Evolutionary conservation across 2,888 invertebrate genomes (phyloP), one percentile per base, ranked within the genome.

Genomic region (Tolmerus cingulatus): DNA sequence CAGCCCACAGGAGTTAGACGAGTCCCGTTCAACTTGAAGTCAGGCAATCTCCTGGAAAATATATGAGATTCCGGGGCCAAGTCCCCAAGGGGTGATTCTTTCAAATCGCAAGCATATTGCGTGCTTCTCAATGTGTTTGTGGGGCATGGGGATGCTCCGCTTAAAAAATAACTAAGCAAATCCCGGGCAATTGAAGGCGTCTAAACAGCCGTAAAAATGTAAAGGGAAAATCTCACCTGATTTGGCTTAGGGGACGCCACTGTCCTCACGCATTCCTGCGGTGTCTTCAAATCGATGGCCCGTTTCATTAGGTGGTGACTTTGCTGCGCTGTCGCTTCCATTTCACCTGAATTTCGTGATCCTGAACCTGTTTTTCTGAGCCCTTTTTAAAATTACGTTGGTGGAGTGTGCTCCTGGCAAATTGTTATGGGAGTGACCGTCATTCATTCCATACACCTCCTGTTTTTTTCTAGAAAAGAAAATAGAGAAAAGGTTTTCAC

Each of bases 261-360:
- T 51, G 66, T 77, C 57, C 78, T 86, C 55, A 79, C 66, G 27
- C 86, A 86, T 55, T 86, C 86, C 27, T 86, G 86, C 55, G 86
- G 19, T 74, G 89, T 89, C 89, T 88, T 87, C 37, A 89, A 87
- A 86, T 88, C 87, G 87, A 86, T 86, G 87, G 87, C 87, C 79
- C 76, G 79, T 88, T 88, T 88, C 88, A 89, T 87, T 88, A 88
- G 40, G 66, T 88, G 77, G 84, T 89, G 87, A 88, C 87, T 77
- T 84, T 88, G 81, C 12, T 82, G 78, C 57, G 23, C 55, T 74
- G 34, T 37, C 76, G 86, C 37, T 46, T 86, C 86, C 86, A 86
- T 86, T 86, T 78, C 55, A 40, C 19, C 27, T n/a, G 1, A 2
- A 46, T 14, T 46, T 4, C 4, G 43, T 14, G 14, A 14, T 4